These are phyloP conservation scores for Ailuropoda melanoleuca DNA, from an alignment of 2,113 vertebrate species.

Conservation along the genomic window DNA sequence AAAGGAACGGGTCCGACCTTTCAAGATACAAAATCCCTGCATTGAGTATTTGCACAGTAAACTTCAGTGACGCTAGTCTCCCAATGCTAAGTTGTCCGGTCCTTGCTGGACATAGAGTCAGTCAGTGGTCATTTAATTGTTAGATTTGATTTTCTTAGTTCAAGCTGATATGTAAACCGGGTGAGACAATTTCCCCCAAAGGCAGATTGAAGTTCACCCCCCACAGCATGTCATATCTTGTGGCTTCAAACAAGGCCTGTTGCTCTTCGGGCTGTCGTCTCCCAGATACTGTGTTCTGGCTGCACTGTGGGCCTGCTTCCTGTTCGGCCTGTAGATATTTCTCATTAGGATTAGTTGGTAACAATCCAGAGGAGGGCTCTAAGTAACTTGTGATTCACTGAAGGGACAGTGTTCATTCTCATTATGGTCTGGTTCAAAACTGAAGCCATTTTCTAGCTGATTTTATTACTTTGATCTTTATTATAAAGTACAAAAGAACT, in stretches of 20 bases:
- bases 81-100: not conserved
- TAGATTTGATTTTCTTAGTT: not conserved
- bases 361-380: rapidly evolving
- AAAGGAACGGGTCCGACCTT: not conserved
- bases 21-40: not conserved
- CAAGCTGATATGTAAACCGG: not conserved
- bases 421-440: not conserved
- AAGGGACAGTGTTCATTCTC: not conserved
- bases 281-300: not conserved
- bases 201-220: not conserved
- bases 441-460: not conserved
- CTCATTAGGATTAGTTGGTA: no score
- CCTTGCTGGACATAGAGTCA: not conserved
- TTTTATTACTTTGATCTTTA: not conserved
- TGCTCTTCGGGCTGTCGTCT: not conserved
- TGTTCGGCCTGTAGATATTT: not conserved
- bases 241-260: not conserved
- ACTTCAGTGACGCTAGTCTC: not conserved
- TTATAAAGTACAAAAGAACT: not conserved
- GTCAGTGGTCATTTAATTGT: not conserved
- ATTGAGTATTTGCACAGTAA: not conserved
- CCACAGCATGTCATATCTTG: not conserved
- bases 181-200: not conserved
- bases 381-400: not conserved
- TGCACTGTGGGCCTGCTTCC: rapidly evolving